phyloP scores from a whole-genome alignment of 35 echinoderm and acorn worm species.

The Acanthaster planci region DNA sequence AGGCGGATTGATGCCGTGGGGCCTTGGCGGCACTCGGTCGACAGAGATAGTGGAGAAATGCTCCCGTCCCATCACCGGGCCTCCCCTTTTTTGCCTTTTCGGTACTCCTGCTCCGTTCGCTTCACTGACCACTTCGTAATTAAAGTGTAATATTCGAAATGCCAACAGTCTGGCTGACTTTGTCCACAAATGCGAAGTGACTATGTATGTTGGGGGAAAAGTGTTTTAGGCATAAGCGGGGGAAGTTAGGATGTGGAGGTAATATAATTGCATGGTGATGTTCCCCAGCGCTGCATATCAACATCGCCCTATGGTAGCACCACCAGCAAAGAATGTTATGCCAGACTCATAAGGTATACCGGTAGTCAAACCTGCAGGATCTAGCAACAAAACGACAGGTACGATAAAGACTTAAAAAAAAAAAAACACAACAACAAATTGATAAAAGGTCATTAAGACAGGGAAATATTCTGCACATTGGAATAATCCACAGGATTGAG shows the following conservation, averaged over 20 bases:
- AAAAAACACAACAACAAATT: too few relatives aligned
- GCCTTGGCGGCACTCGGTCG: conserved; percentile 4
- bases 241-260: neutral
- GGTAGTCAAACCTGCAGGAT: too few relatives aligned
- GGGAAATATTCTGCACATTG: too few relatives aligned
- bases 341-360: too few relatives aligned
- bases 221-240: neutral
- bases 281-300: neutral
- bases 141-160: conserved; percentile 22
- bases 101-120: conserved; percentile 1
- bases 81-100: neutral
- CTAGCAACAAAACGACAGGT: too few relatives aligned
- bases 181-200: conserved; percentile 10
- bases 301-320: too few relatives aligned
- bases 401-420: too few relatives aligned
- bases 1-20: conserved; percentile 10
- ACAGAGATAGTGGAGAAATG: conserved; percentile 18
- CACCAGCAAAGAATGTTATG: too few relatives aligned
- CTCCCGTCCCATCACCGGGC: neutral
- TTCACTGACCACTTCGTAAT: conserved; percentile 28
- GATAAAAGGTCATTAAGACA: too few relatives aligned
- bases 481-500: too few relatives aligned
- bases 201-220: neutral
- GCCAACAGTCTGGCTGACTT: conserved; percentile 17
- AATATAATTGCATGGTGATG: conserved; percentile 14